Evolutionary conservation across 2,113 vertebrate genomes (phyloP).

Genomic region (Crotalus viridis): DNA sequence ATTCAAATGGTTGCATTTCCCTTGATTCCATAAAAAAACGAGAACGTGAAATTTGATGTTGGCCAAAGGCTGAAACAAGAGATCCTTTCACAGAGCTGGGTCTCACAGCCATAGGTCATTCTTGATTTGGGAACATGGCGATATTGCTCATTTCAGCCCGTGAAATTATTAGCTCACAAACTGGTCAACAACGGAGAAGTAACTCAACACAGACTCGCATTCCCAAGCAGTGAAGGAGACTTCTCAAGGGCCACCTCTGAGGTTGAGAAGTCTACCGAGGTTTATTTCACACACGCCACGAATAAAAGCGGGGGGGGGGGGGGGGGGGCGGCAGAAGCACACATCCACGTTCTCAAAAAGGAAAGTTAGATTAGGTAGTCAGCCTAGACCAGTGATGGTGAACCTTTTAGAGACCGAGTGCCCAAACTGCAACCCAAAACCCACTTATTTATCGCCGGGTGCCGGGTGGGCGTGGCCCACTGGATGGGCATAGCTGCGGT

Average conservation of each 20-base stretch:
- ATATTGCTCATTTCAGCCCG: not conserved
- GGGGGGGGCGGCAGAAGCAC: not conserved
- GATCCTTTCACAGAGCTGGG: not conserved
- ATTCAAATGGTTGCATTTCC: not conserved
- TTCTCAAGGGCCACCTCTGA: not conserved
- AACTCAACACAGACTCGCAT: not conserved
- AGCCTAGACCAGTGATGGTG: not conserved
- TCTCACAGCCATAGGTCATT: not conserved
- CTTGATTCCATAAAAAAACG: not conserved
- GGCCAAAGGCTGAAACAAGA: not conserved
- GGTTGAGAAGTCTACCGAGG: not conserved
- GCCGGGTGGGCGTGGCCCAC: too few relatives aligned
- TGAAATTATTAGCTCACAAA: not conserved
- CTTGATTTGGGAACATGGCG: not conserved
- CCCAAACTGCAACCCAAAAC: too few relatives aligned
- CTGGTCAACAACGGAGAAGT: not conserved
- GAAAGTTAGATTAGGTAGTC: not conserved
- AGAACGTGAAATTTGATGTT: not conserved
- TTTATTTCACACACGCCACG: not conserved
- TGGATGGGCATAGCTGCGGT: too few relatives aligned
- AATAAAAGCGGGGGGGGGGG: not conserved
- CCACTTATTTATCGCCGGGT: too few relatives aligned
- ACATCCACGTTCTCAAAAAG: not conserved
- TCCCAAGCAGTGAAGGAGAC: not conserved
- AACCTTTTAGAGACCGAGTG: too few relatives aligned